Percentiles rank a stretch among this genome's conserved stretches.
These are phyloP conservation scores for Ashinkailepas kermadecensis DNA, from an alignment of 2,888 invertebrate genomes.

Conservation along the genomic window DNA sequence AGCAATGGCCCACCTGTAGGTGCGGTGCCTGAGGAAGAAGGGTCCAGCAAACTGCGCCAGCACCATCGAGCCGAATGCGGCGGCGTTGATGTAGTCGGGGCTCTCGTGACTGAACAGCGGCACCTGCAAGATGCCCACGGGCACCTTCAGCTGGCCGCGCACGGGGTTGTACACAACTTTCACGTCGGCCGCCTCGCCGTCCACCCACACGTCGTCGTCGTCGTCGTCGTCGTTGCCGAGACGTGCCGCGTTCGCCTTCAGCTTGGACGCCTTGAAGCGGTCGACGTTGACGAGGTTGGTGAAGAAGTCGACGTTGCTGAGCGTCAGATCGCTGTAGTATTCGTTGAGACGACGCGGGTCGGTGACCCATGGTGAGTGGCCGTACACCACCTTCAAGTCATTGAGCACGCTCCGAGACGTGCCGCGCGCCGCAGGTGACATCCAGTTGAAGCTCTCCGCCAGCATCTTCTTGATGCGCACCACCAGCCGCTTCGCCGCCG, in stretches of 20 bases:
- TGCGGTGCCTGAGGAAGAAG: not conserved
- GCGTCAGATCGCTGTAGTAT: not conserved
- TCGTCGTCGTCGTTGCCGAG: not conserved
- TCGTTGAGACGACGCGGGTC: not conserved
- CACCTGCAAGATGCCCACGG: conserved; percentile 1
- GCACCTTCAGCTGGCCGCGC: not conserved
- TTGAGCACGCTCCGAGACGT: not conserved
- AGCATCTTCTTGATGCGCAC: not conserved
- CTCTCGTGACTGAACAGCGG: not conserved
- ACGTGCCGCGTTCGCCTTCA: not conserved
- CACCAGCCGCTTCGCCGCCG: not conserved
- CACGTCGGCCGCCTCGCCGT: not conserved
- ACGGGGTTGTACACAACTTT: not conserved
- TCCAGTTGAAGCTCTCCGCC: not conserved
- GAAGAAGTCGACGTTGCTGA: not conserved
- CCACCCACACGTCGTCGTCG: conserved; percentile 4
- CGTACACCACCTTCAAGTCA: not conserved
- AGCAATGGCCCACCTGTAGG: not conserved
- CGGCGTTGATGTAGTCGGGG: conserved; percentile 12
- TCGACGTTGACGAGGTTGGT: not conserved
- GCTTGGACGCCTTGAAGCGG: not conserved
- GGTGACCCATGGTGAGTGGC: conserved; percentile 3
- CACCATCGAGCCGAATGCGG: conserved; percentile 15
- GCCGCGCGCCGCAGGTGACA: not conserved
- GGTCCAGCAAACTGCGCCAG: not conserved